A percentile compares a stretch with the other conserved stretches of the same genome.
Conservation (phyloP, 2,888 invertebrate species). For the Lysandra bellargus region DNA sequence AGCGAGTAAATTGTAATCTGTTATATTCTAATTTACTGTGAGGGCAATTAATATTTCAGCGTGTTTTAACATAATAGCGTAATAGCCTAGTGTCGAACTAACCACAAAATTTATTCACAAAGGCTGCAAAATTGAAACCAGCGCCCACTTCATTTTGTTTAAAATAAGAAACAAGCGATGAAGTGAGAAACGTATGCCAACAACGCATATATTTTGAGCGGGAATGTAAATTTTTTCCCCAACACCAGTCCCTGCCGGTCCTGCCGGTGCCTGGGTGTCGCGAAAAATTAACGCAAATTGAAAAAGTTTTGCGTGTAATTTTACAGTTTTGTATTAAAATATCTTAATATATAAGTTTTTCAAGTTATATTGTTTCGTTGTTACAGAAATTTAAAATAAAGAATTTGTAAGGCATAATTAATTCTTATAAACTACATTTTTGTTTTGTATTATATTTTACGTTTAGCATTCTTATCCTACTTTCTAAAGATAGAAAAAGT, state of each 20-base stretch:
- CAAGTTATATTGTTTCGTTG: not conserved
- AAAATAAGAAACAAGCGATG: conserved; percentile 44
- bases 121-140: conserved; percentile 56
- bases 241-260: not conserved
- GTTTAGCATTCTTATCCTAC: not conserved
- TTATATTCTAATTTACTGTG: conserved; percentile 31
- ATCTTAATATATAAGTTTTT: conserved; percentile 15
- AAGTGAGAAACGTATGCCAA: conserved; percentile 7
- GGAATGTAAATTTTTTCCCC: conserved; percentile 69
- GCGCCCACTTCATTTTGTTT: conserved; percentile 60
- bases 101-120: conserved; percentile 38
- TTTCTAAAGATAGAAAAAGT: not conserved
- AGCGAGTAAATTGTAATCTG: not conserved
- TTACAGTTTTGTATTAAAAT: conserved; percentile 27
- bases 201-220: conserved; percentile 43
- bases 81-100: conserved; percentile 35
- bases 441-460: not conserved
- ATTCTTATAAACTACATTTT: not conserved
- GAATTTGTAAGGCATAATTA: not conserved
- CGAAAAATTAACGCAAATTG: conserved; percentile 32
- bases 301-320: conserved; percentile 33
- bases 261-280: conserved; percentile 10
- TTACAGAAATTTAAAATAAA: not conserved
- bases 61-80: conserved; percentile 33
- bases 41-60: conserved; percentile 34